Conservation (phyloP, 2,113 vertebrate genomes). For the Bambusicola thoracicus region DNA sequence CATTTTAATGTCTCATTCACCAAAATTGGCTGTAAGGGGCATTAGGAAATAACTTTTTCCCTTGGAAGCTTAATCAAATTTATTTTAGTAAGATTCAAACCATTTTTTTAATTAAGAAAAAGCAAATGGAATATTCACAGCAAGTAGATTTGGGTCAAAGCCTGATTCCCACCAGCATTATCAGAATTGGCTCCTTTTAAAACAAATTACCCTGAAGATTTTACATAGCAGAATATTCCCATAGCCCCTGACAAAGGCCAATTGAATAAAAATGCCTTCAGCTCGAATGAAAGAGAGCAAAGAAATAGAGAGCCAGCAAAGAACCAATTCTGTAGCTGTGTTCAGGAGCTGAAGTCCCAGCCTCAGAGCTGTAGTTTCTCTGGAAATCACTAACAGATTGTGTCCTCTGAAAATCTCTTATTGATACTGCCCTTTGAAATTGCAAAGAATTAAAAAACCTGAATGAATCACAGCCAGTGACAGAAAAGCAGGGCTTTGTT, state of each 20-base stretch:
- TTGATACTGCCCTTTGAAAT: background rate
- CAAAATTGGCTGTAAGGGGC: background rate
- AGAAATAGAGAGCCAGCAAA: background rate
- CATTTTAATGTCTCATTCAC: background rate
- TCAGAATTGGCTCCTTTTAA: background rate
- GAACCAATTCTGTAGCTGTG: background rate
- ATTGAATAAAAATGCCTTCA: constrained; percentile 9
- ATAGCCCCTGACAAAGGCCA: background rate
- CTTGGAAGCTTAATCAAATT: constrained; percentile 20
- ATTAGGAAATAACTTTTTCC: constrained; percentile 8
- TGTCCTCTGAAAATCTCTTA: background rate
- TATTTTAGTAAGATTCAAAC: constrained; percentile 33
- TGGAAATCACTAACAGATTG: background rate
- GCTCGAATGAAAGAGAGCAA: background rate
- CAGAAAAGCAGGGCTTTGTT: accelerated
- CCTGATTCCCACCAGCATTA: background rate
- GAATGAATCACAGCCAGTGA: background rate
- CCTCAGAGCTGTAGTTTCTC: background rate
- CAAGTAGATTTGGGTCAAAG: background rate
- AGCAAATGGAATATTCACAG: background rate
- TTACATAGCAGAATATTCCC: background rate
- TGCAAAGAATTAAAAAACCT: accelerated
- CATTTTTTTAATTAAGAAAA: constrained; percentile 54
- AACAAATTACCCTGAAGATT: background rate
- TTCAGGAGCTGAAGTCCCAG: background rate